Percentiles rank a stretch among this genome's conserved stretches.
Evolutionary conservation across 2,888 invertebrate genomes (phyloP).

Genomic region (Pasiphila rectangulata): DNA sequence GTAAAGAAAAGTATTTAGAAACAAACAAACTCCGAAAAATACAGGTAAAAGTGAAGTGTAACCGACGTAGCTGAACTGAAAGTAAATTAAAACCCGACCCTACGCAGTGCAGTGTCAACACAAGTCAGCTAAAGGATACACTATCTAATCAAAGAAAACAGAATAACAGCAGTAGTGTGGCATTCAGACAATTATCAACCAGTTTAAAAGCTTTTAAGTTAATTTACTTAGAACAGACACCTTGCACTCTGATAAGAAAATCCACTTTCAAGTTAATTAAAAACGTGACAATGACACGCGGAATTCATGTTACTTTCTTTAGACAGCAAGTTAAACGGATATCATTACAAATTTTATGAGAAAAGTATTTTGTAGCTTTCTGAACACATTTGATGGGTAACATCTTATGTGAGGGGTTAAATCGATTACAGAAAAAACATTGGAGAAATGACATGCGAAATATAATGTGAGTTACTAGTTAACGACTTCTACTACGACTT

Average conservation of each 20-base stretch:
- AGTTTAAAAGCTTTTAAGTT: conserved; percentile 33
- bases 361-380: no score
- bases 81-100: conserved; percentile 21
- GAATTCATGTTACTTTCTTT: conserved; percentile 1
- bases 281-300: conserved; percentile 16
- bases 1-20: no score
- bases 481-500: no score
- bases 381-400: no score
- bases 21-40: conserved; percentile 13
- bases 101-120: conserved; percentile 35
- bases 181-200: conserved; percentile 33
- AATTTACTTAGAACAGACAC: conserved; percentile 32
- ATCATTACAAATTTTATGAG: neutral
- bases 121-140: conserved; percentile 38
- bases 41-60: no score
- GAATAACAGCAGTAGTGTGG: conserved; percentile 33
- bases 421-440: no score
- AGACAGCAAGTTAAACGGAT: neutral
- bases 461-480: no score
- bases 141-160: conserved; percentile 42
- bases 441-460: no score
- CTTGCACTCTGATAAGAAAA: conserved; percentile 32
- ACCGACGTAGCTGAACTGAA: no score
- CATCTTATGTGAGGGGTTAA: no score
- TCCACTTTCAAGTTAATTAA: conserved; percentile 32